Conservation (phyloP, 1,140 invertebrate genomes). For the Drosophila persimilis region DNA sequence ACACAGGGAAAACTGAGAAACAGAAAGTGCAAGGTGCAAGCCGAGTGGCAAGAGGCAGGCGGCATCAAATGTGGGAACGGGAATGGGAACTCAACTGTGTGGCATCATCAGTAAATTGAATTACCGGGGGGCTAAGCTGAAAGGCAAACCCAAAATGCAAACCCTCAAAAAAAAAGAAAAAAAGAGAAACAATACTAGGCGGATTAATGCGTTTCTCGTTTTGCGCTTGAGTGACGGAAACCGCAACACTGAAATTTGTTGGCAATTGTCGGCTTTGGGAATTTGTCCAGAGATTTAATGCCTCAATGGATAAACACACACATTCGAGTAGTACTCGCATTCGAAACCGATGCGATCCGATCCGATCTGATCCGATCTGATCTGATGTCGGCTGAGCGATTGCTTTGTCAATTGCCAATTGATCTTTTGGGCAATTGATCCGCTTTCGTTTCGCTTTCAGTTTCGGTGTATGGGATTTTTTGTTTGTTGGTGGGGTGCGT, state of each 20-base stretch:
- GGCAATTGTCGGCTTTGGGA: constrained; percentile 32
- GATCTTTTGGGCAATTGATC: constrained; percentile 79
- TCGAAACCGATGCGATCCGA: constrained; percentile 31
- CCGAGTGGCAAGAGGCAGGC: too few species aligned
- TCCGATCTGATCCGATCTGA: constrained; percentile 31
- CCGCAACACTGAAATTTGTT: constrained; percentile 48
- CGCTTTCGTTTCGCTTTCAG: constrained; percentile 53
- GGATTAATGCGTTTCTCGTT: constrained; percentile 74
- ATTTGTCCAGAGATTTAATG: constrained; percentile 68
- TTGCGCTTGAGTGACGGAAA: constrained; percentile 66
- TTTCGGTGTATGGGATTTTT: constrained; percentile 13
- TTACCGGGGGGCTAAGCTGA: constrained; percentile 49
- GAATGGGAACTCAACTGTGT: constrained; percentile 22
- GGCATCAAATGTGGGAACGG: constrained; percentile 41
- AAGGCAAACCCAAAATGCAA: constrained; percentile 36
- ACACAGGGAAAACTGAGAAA: constrained; percentile 42
- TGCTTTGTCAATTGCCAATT: constrained; percentile 75
- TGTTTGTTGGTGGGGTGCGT: constrained; percentile 40
- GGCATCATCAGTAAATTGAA: constrained; percentile 48
- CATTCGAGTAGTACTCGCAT: not conserved
- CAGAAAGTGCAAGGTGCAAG: constrained; percentile 56
- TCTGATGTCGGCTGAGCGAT: constrained; percentile 42
- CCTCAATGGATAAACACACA: constrained; percentile 48
- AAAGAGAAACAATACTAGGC: constrained; percentile 43
- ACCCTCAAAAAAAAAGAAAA: constrained; percentile 25